These are phyloP conservation scores for Ciona savignyi DNA, from an alignment of 23 tunicate species.

Conservation along the genomic window DNA sequence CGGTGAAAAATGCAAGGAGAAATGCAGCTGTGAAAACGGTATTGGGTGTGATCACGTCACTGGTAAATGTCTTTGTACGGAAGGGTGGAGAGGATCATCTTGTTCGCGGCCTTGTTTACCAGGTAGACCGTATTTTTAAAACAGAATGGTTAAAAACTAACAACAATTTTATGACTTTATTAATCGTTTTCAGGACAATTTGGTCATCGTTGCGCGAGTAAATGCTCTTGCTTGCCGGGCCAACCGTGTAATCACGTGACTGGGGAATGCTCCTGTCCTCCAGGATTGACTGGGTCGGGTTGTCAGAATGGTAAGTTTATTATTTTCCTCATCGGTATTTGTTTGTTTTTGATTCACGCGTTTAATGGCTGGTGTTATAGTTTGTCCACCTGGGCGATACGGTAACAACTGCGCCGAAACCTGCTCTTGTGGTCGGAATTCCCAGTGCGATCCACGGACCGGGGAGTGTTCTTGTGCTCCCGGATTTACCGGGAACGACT, in stretches of 20 bases:
- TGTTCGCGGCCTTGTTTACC: constrained; percentile 81
- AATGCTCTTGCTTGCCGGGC: constrained; percentile 55
- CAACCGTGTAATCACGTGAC: constrained; percentile 96
- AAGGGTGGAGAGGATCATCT: constrained; percentile 90
- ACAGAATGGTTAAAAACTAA: neutral
- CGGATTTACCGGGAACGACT: constrained; percentile 57
- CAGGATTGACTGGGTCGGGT: constrained; percentile 93
- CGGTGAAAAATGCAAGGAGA: constrained; percentile 59
- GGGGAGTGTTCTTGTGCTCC: constrained; percentile 84
- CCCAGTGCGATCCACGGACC: constrained; percentile 69
- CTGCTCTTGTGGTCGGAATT: constrained; percentile 84
- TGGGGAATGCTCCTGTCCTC: constrained; percentile 88
- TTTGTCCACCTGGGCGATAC: constrained; percentile 71
- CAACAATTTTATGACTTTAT: neutral
- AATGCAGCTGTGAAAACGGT: constrained; percentile 88
- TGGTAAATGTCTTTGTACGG: constrained; percentile 74
- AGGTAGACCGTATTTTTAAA: constrained; percentile 12
- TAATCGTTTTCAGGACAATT: constrained; percentile 32
- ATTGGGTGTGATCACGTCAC: constrained; percentile 82
- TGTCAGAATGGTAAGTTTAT: constrained; percentile 69
- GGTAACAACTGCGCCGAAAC: constrained; percentile 72
- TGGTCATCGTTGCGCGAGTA: constrained; percentile 48
- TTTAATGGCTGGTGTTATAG: constrained; percentile 6
- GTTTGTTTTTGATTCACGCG: neutral
- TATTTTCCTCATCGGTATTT: neutral